A percentile compares a stretch with the other conserved stretches of the same genome.
Conservation (phyloP, 2,113 vertebrate species). For the Hyperopisus bebe region DNA sequence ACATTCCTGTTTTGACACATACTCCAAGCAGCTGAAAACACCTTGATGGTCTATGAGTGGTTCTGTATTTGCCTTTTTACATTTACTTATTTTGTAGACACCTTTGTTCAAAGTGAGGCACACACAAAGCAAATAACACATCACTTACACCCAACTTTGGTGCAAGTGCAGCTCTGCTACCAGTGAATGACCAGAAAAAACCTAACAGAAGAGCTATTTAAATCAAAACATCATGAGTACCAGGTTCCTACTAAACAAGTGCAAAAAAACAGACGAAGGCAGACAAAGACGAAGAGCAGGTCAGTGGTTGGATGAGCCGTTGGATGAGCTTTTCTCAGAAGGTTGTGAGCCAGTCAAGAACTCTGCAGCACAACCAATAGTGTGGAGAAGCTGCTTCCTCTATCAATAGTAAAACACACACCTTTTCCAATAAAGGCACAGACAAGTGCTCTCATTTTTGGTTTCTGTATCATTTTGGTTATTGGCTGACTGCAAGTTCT, state of each 20-base stretch:
- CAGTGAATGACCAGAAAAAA: not conserved
- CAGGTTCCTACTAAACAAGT: not conserved
- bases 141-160: not conserved
- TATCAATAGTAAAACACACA: not conserved
- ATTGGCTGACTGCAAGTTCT: not conserved
- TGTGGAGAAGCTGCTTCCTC: not conserved
- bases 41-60: not conserved
- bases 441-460: not conserved
- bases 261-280: not conserved
- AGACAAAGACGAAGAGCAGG: not conserved
- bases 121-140: not conserved
- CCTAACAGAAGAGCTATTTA: not conserved
- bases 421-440: not conserved
- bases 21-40: not conserved
- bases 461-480: not conserved
- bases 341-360: not conserved
- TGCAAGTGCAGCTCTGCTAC: not conserved
- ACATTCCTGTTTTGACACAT: not conserved
- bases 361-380: not conserved
- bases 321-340: not conserved
- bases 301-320: not conserved
- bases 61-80: not conserved
- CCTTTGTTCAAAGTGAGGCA: not conserved
- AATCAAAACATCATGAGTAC: not conserved
- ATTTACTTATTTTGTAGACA: not conserved